These are phyloP conservation scores for Littorina saxatilis DNA, from an alignment of 1,140 invertebrate genomes.

Conservation along the genomic window DNA sequence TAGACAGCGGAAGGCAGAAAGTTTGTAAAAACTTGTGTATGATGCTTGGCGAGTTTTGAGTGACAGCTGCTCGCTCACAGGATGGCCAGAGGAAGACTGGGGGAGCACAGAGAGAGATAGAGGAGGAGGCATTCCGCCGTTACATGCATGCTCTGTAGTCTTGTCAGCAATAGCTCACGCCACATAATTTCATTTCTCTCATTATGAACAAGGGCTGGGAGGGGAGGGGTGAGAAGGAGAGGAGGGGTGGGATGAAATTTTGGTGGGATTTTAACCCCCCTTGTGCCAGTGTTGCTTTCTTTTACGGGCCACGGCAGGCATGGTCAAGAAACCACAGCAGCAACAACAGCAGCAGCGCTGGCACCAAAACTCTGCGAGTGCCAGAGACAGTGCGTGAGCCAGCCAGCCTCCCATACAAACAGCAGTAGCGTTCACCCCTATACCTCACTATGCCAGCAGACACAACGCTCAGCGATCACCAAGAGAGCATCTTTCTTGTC, in stretches of 20 bases:
- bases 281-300: not conserved
- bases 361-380: not conserved
- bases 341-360: too few species aligned
- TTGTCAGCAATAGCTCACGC: constrained; percentile 34
- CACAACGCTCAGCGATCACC: not conserved
- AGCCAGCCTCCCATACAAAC: not conserved
- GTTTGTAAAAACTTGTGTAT: too few species aligned
- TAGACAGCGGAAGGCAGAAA: too few species aligned
- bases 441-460: not conserved
- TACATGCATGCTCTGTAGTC: constrained; percentile 16
- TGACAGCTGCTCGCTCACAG: constrained; percentile 21
- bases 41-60: constrained; percentile 2
- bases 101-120: constrained; percentile 4
- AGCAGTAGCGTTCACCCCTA: not conserved
- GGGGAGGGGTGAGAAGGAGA: not conserved
- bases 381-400: constrained; percentile 23
- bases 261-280: not conserved
- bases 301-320: not conserved
- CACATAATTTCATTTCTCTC: constrained; percentile 47
- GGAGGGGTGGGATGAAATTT: too few species aligned
- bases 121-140: constrained; percentile 18
- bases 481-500: not conserved
- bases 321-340: not conserved
- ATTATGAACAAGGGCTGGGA: constrained; percentile 37
- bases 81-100: not conserved